Base-by-base conservation (phyloP, 2,888 invertebrate species). In the Halictus ligatus region DNA sequence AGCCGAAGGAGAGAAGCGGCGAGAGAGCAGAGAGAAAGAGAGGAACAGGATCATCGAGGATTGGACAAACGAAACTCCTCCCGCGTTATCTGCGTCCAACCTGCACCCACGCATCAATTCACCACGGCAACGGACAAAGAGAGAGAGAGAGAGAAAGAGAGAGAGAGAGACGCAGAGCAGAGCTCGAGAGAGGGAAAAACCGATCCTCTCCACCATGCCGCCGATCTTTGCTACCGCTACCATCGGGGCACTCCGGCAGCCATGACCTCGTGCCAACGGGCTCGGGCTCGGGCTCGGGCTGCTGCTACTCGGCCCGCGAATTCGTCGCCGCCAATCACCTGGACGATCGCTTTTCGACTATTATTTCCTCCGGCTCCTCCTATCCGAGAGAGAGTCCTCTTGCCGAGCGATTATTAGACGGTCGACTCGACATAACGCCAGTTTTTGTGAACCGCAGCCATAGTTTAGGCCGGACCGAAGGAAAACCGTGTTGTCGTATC, bases 41-140 rank as follows among this genome's bases (percentile, higher is more conserved):
- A 85, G 81, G 81, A 83, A 88, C 91, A 84, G 92, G 91, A 93
- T 92, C 92, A 93, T 87, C 92, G 94, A 93, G 93, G 94, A 94
- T 94, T 94, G 94, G 94, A 94, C 92, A 93, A 92, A 93, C 92
- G 91, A 94, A 92, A 94, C 94, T 94, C 94, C 94, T 94, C 94
- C 94, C 94, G 94, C 93, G 90, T 92, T 94, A 94, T 93, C 92
- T 92, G 87, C 92, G 88, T 89, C 92, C 92, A 92, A 92, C 92
- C 93, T 92, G 91, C 95, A 95, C 96, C 95, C 95, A 95, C 95
- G 93, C 95, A 91, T 88, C 86, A 86, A 90, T 91, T 90, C 90
- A 83, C 75, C 80, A 83, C 78, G 78, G 75, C 40, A 69, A 80
- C 79, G 81, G 82, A 69, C 76, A 77, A 74, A 64, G 78, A 79